These are phyloP conservation scores for Teleiodes luculella DNA, from an alignment of 2,888 invertebrate genomes.

Conservation along the genomic window DNA sequence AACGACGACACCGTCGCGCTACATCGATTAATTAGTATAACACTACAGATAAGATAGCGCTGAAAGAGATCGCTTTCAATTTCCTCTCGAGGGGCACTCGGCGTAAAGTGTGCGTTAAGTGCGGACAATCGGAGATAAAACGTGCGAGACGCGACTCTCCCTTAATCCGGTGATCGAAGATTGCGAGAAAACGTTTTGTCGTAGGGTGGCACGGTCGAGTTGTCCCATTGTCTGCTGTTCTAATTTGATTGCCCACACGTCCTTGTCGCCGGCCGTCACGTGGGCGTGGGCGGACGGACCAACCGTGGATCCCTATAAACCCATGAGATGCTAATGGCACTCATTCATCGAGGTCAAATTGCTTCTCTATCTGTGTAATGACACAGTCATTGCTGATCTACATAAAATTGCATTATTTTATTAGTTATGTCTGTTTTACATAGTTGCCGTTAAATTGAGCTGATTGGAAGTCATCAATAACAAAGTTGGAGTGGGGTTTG, in stretches of 20 bases:
- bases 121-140: constrained; percentile 79
- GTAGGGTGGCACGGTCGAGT: constrained; percentile 70
- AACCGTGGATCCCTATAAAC: constrained; percentile 64
- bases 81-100: constrained; percentile 76
- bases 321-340: constrained; percentile 64
- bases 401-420: constrained; percentile 45
- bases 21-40: constrained; percentile 78
- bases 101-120: constrained; percentile 77
- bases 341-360: constrained; percentile 60
- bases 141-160: constrained; percentile 74
- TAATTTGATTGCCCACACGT: constrained; percentile 73
- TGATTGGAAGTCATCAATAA: constrained; percentile 53
- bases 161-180: constrained; percentile 79
- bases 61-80: constrained; percentile 78
- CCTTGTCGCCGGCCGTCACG: constrained; percentile 44
- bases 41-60: constrained; percentile 75
- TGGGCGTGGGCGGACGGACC: constrained; percentile 58
- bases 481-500: constrained; percentile 32
- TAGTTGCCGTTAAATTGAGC: constrained; percentile 31
- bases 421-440: constrained; percentile 27
- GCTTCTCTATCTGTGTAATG: constrained; percentile 38
- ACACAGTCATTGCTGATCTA: constrained; percentile 41
- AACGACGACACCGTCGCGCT: constrained; percentile 62
- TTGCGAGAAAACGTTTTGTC: constrained; percentile 78
- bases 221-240: constrained; percentile 67